Percentiles rank a stretch among this genome's conserved stretches.
phyloP scores from a whole-genome alignment of 2,113 vertebrate species.

The Andinoacara biseriatus region DNA sequence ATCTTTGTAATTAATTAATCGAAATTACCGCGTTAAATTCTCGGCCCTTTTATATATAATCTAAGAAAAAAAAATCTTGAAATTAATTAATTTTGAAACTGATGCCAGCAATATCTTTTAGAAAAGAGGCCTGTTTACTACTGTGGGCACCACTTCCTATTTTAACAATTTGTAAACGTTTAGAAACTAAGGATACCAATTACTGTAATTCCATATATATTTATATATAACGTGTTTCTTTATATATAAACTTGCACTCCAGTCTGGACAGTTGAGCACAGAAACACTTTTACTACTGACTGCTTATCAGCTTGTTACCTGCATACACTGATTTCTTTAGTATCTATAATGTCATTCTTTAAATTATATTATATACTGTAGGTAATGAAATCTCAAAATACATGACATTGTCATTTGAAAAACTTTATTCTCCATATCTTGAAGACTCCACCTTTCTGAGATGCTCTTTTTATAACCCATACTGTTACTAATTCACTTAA shows the following conservation, averaged over 20 bases:
- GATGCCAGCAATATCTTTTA: not conserved
- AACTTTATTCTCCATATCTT: not conserved
- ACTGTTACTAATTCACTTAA: not conserved
- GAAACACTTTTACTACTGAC: not conserved
- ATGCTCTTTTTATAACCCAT: not conserved
- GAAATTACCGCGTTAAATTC: no score
- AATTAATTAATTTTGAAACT: not conserved
- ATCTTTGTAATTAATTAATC: no score
- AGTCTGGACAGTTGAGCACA: not conserved
- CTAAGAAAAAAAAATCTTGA: not conserved
- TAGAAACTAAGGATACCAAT: not conserved
- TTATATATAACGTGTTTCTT: not conserved
- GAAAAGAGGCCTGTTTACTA: not conserved
- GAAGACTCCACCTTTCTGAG: not conserved
- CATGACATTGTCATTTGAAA: not conserved
- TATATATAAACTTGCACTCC: no score
- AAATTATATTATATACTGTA: not conserved
- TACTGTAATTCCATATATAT: not conserved
- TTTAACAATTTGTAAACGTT: not conserved
- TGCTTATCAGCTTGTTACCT: not conserved
- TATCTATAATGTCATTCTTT: not conserved
- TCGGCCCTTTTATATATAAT: no score
- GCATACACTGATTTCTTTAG: not conserved
- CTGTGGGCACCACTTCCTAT: not conserved
- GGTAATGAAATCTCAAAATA: not conserved